Base-by-base conservation (phyloP, 2,113 vertebrate species). In the Emydocephalus ijimae region DNA sequence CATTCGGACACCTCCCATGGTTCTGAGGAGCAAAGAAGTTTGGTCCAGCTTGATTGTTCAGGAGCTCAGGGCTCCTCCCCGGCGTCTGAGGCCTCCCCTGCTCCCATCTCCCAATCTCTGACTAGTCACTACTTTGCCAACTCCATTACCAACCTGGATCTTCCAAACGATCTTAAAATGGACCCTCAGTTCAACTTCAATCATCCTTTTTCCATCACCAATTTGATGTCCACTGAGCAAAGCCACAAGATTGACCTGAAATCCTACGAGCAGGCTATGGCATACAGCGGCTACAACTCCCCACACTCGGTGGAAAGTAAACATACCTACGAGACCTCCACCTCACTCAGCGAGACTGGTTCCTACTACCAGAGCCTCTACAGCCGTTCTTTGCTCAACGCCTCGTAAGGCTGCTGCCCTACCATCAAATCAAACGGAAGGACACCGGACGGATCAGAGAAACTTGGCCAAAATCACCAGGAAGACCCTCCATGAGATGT, bases 131-230 rank as follows among this genome's bases (percentile, higher is more conserved):
- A 98, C 64, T 97, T 98, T 69, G 93, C 97, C 2, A 93, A 96
- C 59, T n/a, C 97, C 90, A 98, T 98, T 96, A 97, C 97, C 89
- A 98, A 98, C 95, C 97, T 99, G 97, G 98, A 99, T 94, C 97
- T 98, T 88, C 98, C 98, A 0, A 98, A 96, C 1, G 98, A 99
- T 18, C 97, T 99, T 91, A 99, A 99, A 97, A 96, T 98, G 95
- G 98, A 99, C 85, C 98, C 98, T 0, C 98, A 98, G 94, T 99
- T 98, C 97, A 99, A 99, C 97, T 99, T 99, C 97, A 99, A 98
- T 96, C 98, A 99, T 92, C 98, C 98, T 0, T 99, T 99, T 97
- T 99, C 98, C 96, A 99, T 94, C 96, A 99, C 98, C 96, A 99
- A 99, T 94, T 97, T 99, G 95, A 98, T 99, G 98, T 99, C 98